Conservation (phyloP, 2,113 vertebrate genomes). For the Istiophorus platypterus region DNA sequence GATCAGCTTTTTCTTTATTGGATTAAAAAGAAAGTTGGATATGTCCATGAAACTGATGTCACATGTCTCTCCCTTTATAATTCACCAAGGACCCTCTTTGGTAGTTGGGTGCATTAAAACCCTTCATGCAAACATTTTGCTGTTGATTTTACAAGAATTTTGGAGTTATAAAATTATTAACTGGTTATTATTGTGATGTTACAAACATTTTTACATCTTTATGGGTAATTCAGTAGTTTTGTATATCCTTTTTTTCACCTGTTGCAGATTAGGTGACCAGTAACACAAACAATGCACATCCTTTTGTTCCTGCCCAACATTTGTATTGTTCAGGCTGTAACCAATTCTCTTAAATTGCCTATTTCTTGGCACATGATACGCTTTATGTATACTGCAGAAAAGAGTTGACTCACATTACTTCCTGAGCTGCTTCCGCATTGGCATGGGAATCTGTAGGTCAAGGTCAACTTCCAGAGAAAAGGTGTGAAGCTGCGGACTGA, state of each 20-base stretch:
- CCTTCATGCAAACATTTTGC: no score
- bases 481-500: conserved; percentile 4
- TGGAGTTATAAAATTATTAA: no score
- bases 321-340: neutral
- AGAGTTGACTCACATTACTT: neutral
- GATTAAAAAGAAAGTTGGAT: neutral
- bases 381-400: neutral
- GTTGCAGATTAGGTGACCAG: neutral
- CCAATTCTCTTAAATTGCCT: neutral
- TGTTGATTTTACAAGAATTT: no score
- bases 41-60: no score
- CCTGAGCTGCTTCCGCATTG: neutral
- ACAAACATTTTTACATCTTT: neutral
- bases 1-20: neutral
- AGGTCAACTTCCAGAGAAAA: conserved; percentile 18
- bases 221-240: neutral
- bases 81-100: no score
- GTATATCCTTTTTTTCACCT: neutral
- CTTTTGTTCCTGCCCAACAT: no score
- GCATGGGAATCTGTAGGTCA: neutral
- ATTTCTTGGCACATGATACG: neutral
- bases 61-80: no score
- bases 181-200: no score
- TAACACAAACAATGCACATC: no score
- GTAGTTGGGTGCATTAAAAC: no score